phyloP scores from a whole-genome alignment of 2,888 invertebrate genomes.

The Dryobotodes eremita region DNA sequence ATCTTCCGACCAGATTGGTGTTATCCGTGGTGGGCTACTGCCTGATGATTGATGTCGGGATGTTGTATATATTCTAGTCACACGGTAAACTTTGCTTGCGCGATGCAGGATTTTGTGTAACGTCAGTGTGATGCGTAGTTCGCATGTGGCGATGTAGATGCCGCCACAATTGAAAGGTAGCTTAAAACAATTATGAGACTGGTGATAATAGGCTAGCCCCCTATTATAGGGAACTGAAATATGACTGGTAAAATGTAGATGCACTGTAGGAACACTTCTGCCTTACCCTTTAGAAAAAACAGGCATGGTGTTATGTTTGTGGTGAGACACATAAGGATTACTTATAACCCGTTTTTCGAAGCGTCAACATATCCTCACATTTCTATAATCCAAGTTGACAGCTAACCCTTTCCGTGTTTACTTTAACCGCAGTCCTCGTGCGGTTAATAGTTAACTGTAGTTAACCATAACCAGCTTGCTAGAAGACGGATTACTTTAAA shows the following conservation, averaged over 20 bases:
- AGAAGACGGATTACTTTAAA: constrained; percentile 37
- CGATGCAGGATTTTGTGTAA: neutral
- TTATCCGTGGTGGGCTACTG: too few relatives aligned
- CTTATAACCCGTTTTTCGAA: constrained; percentile 14
- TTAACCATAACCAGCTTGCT: constrained; percentile 45
- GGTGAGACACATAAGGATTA: neutral
- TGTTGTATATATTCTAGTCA: neutral
- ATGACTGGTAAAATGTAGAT: neutral
- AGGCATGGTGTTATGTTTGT: too few relatives aligned
- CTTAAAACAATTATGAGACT: neutral
- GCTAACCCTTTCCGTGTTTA: constrained; percentile 46
- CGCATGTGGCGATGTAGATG: neutral
- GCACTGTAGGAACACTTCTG: too few relatives aligned
- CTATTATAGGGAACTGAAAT: neutral
- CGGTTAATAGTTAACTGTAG: constrained; percentile 64
- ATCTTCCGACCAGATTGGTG: neutral
- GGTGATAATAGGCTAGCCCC: neutral
- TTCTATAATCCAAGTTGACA: constrained; percentile 33
- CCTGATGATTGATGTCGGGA: neutral
- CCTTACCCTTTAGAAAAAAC: neutral
- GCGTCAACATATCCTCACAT: constrained; percentile 17
- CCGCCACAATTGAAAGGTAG: neutral
- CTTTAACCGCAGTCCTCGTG: constrained; percentile 53
- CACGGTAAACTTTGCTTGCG: neutral
- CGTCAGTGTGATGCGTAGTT: neutral